These are phyloP conservation scores for Phyllotreta cruciferae DNA, from an alignment of 2,888 invertebrate species.

Conservation along the genomic window DNA sequence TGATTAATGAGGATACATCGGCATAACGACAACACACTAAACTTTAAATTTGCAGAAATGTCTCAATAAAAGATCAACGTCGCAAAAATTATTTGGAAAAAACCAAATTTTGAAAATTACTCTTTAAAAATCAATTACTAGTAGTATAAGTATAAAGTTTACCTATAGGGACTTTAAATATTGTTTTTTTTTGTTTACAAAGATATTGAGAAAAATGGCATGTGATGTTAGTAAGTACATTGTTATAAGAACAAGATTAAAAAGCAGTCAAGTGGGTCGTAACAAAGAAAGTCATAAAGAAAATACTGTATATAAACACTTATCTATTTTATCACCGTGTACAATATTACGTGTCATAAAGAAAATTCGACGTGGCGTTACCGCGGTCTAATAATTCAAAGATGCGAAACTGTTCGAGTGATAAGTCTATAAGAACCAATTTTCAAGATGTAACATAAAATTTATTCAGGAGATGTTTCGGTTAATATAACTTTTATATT, in stretches of 20 bases:
- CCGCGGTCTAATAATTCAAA: conserved; percentile 16
- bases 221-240: background rate
- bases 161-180: too few relatives aligned
- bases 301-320: conserved; percentile 11
- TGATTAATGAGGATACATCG: conserved; percentile 36
- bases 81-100: conserved; percentile 5
- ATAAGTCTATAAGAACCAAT: conserved; percentile 30
- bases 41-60: conserved; percentile 14
- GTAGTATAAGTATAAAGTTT: too few relatives aligned
- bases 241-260: conserved; percentile 5
- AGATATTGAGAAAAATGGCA: background rate
- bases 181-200: too few relatives aligned
- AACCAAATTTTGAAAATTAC: background rate
- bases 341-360: conserved; percentile 12
- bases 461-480: conserved; percentile 33
- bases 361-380: conserved; percentile 13
- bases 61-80: background rate
- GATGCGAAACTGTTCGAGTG: conserved; percentile 27
- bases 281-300: conserved; percentile 17
- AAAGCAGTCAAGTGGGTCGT: conserved; percentile 9
- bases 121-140: too few relatives aligned
- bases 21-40: background rate
- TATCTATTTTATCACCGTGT: conserved; percentile 13
- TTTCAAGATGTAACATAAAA: conserved; percentile 26
- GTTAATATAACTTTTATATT: conserved; percentile 38